Evolutionary conservation across 1,140 invertebrate species (phyloP).

Genomic region (Monomorium pharaonis): DNA sequence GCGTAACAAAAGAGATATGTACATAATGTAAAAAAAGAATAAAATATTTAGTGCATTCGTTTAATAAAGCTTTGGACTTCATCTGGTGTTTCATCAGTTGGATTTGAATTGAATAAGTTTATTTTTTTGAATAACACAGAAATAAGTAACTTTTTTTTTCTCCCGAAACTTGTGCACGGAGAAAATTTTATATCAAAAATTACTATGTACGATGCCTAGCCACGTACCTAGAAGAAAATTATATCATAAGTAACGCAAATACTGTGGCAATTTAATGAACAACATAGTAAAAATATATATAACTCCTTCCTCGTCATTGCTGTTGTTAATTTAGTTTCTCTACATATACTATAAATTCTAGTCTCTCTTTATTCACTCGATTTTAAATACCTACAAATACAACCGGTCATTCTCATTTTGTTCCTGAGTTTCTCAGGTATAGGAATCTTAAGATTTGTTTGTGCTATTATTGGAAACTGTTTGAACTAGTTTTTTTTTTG

Average conservation of each 20-base stretch:
- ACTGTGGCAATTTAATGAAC: no score
- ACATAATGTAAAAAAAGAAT: not conserved
- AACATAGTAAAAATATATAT: no score
- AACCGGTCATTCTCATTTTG: not conserved
- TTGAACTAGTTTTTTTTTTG: conserved; percentile 5
- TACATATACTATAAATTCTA: not conserved
- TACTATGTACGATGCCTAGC: no score
- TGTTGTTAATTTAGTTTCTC: no score
- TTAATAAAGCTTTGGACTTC: not conserved
- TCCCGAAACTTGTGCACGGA: not conserved
- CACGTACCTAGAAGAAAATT: no score
- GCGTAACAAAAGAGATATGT: not conserved
- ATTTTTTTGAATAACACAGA: not conserved
- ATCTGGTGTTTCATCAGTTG: not conserved
- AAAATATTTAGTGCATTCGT: not conserved
- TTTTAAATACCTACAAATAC: not conserved
- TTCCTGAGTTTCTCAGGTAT: not conserved
- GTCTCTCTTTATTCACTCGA: not conserved
- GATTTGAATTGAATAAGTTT: not conserved
- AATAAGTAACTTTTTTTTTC: not conserved
- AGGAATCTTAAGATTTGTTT: not conserved
- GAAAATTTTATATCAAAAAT: no score
- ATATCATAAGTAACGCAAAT: no score
- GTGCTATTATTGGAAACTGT: not conserved
- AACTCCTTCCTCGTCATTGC: no score